Evolutionary conservation across 2,797 vertebrate genomes (phyloP).

Genomic region (Nyctibius grandis): DNA sequence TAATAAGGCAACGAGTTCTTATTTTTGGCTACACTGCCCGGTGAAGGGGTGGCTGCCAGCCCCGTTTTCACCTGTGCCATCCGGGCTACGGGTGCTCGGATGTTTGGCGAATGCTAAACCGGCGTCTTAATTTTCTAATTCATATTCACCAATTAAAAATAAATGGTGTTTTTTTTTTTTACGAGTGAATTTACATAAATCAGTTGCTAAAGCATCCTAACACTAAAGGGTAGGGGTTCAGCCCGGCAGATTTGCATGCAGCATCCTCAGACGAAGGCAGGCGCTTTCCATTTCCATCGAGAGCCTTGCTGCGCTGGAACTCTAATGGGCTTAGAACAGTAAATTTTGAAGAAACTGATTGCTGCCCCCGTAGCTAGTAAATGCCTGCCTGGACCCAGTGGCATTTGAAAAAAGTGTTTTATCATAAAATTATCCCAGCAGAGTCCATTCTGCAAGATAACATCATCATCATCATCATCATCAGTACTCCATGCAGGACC

Average conservation of each 20-base stretch:
- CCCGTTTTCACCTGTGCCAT: conserved; percentile 36
- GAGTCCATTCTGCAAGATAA: conserved; percentile 84
- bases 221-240: conserved; percentile 78
- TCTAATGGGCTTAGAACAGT: conserved; percentile 92
- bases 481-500: conserved; percentile 83
- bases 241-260: conserved; percentile 75
- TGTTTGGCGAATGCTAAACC: not conserved
- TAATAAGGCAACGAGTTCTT: not conserved
- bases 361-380: conserved; percentile 92
- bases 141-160: conserved; percentile 75
- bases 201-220: conserved; percentile 76
- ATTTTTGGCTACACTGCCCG: not conserved
- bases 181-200: conserved; percentile 75
- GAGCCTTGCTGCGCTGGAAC: conserved; percentile 90
- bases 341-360: conserved; percentile 89
- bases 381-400: conserved; percentile 92
- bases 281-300: conserved; percentile 80
- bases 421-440: conserved; percentile 89
- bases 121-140: conserved; percentile 72
- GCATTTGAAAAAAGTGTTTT: conserved; percentile 86
- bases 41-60: not conserved
- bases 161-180: conserved; percentile 50
- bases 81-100: not conserved
- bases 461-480: conserved; percentile 83
- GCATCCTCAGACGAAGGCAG: conserved; percentile 76